Evolutionary conservation across 2,888 invertebrate species (phyloP).

Genomic region (Tridacna crocea): DNA sequence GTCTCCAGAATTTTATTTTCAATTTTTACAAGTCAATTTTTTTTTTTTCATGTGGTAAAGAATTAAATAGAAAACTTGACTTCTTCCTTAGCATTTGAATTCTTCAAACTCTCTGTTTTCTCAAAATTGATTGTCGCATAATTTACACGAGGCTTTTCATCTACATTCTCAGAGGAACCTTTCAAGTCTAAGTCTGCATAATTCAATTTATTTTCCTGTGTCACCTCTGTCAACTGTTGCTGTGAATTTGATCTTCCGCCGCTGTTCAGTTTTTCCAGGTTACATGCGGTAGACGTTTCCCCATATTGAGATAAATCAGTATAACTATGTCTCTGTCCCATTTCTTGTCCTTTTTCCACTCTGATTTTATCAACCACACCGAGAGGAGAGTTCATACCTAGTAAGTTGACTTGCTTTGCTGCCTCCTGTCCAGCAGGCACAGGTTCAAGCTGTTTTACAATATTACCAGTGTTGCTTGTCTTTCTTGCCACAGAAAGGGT

Average conservation of each 20-base stretch:
- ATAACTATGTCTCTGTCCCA: slow-evolving; percentile 69
- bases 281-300: slow-evolving; percentile 67
- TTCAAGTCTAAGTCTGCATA: slow-evolving; percentile 82
- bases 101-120: slow-evolving; percentile 81
- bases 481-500: slow-evolving; percentile 17
- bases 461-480: slow-evolving; percentile 30
- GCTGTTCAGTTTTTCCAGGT: slow-evolving; percentile 35
- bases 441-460: slow-evolving; percentile 34
- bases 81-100: slow-evolving; percentile 55
- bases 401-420: slow-evolving; percentile 65
- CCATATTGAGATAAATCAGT: slow-evolving; percentile 73
- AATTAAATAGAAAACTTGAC: slow-evolving; percentile 54
- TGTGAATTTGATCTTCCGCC: slow-evolving; percentile 51
- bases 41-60: not conserved
- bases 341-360: slow-evolving; percentile 22
- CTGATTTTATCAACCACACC: slow-evolving; percentile 23
- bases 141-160: slow-evolving; percentile 68
- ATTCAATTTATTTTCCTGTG: slow-evolving; percentile 80
- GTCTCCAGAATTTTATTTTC: not conserved
- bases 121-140: slow-evolving; percentile 84
- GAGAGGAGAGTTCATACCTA: slow-evolving; percentile 56
- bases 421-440: slow-evolving; percentile 54
- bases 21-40: not conserved
- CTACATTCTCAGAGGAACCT: slow-evolving; percentile 75
- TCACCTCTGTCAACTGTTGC: slow-evolving; percentile 44